These are phyloP conservation scores for Silurus glanis DNA, from an alignment of 2,113 vertebrate genomes.

Conservation along the genomic window DNA sequence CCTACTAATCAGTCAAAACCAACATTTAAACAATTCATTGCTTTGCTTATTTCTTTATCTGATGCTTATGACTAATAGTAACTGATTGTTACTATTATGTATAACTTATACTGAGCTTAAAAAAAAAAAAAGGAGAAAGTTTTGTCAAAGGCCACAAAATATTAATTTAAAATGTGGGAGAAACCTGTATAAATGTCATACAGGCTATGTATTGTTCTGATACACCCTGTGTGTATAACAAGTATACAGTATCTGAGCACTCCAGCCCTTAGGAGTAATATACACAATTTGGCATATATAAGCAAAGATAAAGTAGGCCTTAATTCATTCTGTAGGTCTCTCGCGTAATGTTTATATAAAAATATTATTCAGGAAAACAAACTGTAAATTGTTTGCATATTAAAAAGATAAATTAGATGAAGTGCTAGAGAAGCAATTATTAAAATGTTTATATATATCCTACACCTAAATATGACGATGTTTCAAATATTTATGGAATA, in stretches of 20 bases:
- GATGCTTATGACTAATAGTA: not conserved
- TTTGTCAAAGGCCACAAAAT: conserved; percentile 14
- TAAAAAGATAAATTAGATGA: not conserved
- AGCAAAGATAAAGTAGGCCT: not conserved
- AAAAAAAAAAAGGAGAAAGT: too few relatives aligned
- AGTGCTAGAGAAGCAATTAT: not conserved
- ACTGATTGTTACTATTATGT: not conserved
- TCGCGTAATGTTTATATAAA: not conserved
- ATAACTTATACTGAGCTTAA: not conserved
- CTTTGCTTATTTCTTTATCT: not conserved
- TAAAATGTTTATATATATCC: too few relatives aligned
- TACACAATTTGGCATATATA: not conserved
- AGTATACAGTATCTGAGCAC: not conserved
- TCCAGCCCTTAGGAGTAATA: not conserved
- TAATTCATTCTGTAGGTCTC: not conserved
- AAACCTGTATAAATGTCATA: not conserved
- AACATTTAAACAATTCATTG: not conserved
- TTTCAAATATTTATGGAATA: not conserved
- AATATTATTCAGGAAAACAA: not conserved
- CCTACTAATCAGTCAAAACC: not conserved
- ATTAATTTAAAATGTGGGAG: not conserved
- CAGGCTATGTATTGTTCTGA: not conserved
- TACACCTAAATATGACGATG: not conserved
- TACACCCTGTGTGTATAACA: not conserved
- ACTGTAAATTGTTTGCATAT: not conserved